A percentile compares a stretch with the other conserved stretches of the same genome.
phyloP scores from a whole-genome alignment of 2,113 vertebrate species.

The Pitta sordida region DNA sequence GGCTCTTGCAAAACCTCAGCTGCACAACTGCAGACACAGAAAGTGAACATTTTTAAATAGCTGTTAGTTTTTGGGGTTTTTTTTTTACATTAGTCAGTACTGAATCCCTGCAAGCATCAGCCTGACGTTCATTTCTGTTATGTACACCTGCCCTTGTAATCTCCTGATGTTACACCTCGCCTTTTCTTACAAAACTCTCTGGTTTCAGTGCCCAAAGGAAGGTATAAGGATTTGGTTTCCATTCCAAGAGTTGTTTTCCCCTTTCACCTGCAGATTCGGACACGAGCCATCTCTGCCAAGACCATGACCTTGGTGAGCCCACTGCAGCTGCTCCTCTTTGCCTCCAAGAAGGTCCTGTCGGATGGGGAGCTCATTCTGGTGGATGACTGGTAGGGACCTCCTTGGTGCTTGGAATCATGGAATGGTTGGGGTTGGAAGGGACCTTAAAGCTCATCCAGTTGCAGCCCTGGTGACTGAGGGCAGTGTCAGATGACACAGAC shows the following conservation, averaged over 20 bases:
- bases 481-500: neutral
- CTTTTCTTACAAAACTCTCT: neutral
- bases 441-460: neutral
- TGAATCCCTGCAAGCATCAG: neutral
- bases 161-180: fast-evolving
- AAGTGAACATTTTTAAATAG: neutral
- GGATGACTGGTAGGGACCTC: conserved; percentile 86
- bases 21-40: neutral
- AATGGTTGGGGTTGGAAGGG: neutral
- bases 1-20: neutral
- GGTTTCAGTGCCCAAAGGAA: neutral
- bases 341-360: conserved; percentile 88
- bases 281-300: conserved; percentile 95
- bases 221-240: neutral
- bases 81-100: neutral
- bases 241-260: neutral
- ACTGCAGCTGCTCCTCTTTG: conserved; percentile 91
- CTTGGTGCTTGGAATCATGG: neutral
- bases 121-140: neutral
- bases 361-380: conserved; percentile 83
- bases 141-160: neutral
- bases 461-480: neutral
- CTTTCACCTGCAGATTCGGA: conserved; percentile 83
- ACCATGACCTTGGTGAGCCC: conserved; percentile 95
- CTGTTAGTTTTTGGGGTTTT: neutral